Percentiles rank a stretch among this genome's conserved stretches.
Evolutionary conservation across 2,888 invertebrate species (phyloP).

Genomic region (Trachelus tabidus): DNA sequence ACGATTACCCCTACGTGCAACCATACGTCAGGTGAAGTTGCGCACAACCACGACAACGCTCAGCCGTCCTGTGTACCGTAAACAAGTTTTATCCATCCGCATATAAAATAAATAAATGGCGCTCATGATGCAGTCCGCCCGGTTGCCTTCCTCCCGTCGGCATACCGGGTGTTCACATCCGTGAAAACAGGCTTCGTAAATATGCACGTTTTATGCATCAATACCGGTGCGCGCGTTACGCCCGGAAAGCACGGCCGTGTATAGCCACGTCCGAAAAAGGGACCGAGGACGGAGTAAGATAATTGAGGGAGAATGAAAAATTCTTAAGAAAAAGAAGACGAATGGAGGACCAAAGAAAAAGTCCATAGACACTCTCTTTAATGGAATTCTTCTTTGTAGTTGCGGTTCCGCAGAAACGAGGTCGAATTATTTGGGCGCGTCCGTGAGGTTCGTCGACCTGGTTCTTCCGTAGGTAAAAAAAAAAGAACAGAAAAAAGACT

Average conservation of each 20-base stretch:
- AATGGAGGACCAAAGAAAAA: background rate
- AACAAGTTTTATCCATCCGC: constrained; percentile 61
- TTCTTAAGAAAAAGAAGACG: background rate
- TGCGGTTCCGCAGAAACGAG: background rate
- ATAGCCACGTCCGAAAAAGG: background rate
- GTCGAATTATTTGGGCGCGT: background rate
- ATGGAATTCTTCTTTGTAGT: background rate
- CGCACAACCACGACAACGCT: background rate
- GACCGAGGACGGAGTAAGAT: background rate
- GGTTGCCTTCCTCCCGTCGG: constrained; percentile 47
- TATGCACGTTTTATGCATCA: constrained; percentile 61
- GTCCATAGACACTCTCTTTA: background rate
- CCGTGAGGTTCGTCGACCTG: background rate
- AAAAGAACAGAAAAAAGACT: background rate
- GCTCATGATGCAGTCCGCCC: constrained; percentile 49
- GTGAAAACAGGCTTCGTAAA: constrained; percentile 64
- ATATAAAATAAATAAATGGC: constrained; percentile 61
- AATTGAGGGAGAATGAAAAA: background rate
- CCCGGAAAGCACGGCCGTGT: background rate
- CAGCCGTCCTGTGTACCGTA: constrained; percentile 36
- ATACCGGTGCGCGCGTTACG: constrained; percentile 38
- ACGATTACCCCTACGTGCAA: background rate
- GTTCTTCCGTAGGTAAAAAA: background rate
- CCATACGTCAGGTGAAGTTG: background rate
- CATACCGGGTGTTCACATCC: constrained; percentile 64